phyloP scores from a whole-genome alignment of 2,113 vertebrate species.

The Pachyramphus minor region DNA sequence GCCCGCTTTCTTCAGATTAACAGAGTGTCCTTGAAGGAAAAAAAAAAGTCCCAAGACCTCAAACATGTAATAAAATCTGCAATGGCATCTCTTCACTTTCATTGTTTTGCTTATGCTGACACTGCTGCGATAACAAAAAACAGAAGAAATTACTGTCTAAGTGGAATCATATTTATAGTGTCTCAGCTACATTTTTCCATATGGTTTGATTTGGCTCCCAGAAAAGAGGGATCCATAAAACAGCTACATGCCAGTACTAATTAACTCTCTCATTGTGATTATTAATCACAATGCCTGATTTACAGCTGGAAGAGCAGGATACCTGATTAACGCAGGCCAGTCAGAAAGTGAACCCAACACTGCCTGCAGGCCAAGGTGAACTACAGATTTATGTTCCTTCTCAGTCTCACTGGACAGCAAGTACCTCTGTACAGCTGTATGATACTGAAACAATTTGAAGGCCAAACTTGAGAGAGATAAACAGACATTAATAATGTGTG shows the following conservation, averaged over 20 bases:
- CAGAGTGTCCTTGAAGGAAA: constrained; percentile 33
- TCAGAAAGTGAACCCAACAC: not conserved
- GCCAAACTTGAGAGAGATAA: constrained; percentile 7
- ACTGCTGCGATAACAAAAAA: constrained; percentile 35
- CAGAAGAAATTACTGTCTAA: constrained; percentile 16
- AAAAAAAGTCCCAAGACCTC: not conserved
- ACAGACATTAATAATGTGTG: not conserved
- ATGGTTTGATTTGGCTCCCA: constrained; percentile 33
- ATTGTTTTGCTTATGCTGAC: constrained; percentile 54
- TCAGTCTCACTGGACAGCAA: not conserved
- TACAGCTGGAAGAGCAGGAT: constrained; percentile 15
- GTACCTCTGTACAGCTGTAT: not conserved
- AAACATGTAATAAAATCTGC: constrained; percentile 39
- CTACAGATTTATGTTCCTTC: constrained; percentile 44
- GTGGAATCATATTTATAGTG: constrained; percentile 25
- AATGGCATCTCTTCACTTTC: constrained; percentile 50
- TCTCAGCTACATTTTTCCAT: constrained; percentile 34
- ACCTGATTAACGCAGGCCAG: not conserved
- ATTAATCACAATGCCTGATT: constrained; percentile 51
- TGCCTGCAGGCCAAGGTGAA: constrained; percentile 46
- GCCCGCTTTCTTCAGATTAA: constrained; percentile 34
- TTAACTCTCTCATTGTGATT: constrained; percentile 45
- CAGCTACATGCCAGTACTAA: constrained; percentile 47
- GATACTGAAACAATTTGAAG: constrained; percentile 40
- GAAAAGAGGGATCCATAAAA: constrained; percentile 44